Evolutionary conservation across 2,113 vertebrate genomes (phyloP), one percentile per base, ranked within the genome.

Genomic region (Nipponia nippon): DNA sequence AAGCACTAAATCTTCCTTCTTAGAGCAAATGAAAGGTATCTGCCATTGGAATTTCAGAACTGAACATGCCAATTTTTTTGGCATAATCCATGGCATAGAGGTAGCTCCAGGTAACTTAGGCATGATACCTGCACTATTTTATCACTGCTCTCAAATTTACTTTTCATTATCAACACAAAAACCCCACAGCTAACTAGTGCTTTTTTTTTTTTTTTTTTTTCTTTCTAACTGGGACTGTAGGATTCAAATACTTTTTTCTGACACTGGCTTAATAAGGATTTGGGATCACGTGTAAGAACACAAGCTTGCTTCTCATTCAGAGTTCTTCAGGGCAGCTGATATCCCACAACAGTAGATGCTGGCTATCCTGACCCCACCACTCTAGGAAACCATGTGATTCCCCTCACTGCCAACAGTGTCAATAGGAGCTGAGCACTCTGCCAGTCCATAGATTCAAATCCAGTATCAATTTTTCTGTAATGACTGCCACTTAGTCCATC

Each of bases 41-140:
- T 61, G 63, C 36, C 34, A 25, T 0, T 38, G 46, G 11, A 53
- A 47, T 63, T 50, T 67, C 76, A 75, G 59, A 86, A 40, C 15
- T 25, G 55, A 87, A 42, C 6, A 7, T 11, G 9, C 46, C 55
- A 13, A 1, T 12, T 22, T 71, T 62, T 67, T 40, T 71, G 86
- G 18, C 23, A 13, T 27, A 9, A n/a, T 55, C 26, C 22, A 7
- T 0, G 0, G n/a, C 77, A 66, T 9, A 36, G 3, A 38, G n/a
- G 44, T 23, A 75, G 10, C 44, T 79, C 44, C n/a, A 65, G 26
- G 42, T 86, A 46, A 71, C 16, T 38, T 10, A 26, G n/a, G 26
- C 10, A 10, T 8, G 38, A 76, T 66, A 46, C 44, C 10, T 23
- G 75, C 72, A 8, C 49, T 19, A 11, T 38, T 83, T 36, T 22